A percentile compares a stretch with the other conserved stretches of the same genome.
These are phyloP conservation scores for Acanthis flammea DNA, from an alignment of 2,797 vertebrate genomes.

Conservation along the genomic window DNA sequence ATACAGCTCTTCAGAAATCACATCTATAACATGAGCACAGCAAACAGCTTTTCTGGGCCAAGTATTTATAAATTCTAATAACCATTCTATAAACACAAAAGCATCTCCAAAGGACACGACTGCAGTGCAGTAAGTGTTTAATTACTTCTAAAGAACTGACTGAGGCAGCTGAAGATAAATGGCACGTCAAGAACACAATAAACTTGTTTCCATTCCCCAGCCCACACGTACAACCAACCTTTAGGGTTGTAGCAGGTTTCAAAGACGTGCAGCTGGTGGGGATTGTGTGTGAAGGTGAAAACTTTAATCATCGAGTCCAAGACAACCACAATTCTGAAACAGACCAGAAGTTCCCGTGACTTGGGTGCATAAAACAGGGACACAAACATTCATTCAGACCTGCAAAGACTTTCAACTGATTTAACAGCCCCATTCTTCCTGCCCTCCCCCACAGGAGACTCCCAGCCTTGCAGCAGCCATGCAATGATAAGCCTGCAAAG, in stretches of 20 bases:
- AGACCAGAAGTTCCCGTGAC: background rate
- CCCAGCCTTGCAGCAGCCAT: background rate
- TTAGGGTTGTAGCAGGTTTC: conserved; percentile 99
- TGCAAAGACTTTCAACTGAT: background rate
- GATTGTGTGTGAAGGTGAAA: conserved; percentile 98
- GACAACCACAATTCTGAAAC: conserved; percentile 93
- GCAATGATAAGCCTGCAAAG: background rate
- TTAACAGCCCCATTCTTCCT: background rate
- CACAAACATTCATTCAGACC: background rate
- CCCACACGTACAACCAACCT: conserved; percentile 75
- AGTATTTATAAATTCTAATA: background rate
- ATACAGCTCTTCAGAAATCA: background rate
- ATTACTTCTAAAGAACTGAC: background rate
- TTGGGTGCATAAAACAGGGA: background rate
- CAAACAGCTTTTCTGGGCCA: background rate
- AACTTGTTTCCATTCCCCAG: background rate
- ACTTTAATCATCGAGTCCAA: conserved; percentile 99
- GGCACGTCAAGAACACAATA: background rate
- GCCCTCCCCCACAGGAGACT: background rate
- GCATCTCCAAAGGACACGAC: background rate
- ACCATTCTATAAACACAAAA: background rate
- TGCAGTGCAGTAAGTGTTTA: background rate
- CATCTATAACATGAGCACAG: background rate
- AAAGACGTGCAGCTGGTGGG: conserved; percentile 97
- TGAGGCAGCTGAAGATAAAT: background rate